Evolutionary conservation across 2,113 vertebrate species (phyloP).

Genomic region (Chamaetylas fuelleborni): DNA sequence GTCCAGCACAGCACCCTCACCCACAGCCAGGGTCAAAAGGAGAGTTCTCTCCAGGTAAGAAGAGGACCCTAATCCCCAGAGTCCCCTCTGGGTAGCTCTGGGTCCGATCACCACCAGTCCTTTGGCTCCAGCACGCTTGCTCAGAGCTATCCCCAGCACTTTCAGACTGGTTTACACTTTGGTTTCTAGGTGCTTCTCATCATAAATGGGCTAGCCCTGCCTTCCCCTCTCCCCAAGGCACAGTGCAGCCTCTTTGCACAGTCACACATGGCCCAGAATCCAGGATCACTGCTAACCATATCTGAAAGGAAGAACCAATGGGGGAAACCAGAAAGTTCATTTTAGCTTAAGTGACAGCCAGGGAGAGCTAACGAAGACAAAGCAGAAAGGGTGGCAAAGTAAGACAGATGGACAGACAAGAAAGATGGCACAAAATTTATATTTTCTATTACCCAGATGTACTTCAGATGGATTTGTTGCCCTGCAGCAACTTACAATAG

Average conservation of each 20-base stretch:
- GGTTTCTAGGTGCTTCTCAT: not conserved
- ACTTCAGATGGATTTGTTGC: not conserved
- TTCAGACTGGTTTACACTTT: not conserved
- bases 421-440: not conserved
- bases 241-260: not conserved
- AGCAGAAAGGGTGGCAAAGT: not conserved
- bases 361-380: not conserved
- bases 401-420: not conserved
- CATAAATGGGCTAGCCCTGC: not conserved
- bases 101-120: fast-evolving
- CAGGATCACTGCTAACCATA: not conserved
- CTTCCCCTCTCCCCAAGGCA: not conserved
- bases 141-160: not conserved
- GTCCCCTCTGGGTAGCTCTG: not conserved
- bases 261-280: not conserved
- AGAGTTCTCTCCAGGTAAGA: not conserved
- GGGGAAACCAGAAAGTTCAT: not conserved
- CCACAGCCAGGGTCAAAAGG: not conserved
- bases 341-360: not conserved
- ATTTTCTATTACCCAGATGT: not conserved
- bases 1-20: not conserved
- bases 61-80: not conserved
- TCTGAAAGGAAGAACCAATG: slow-evolving; percentile 12
- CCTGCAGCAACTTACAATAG: not conserved
- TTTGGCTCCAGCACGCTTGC: not conserved